Evolutionary conservation across 2,797 vertebrate genomes (phyloP), one percentile per base, ranked within the genome.

Genomic region (Cottoperca gobio): DNA sequence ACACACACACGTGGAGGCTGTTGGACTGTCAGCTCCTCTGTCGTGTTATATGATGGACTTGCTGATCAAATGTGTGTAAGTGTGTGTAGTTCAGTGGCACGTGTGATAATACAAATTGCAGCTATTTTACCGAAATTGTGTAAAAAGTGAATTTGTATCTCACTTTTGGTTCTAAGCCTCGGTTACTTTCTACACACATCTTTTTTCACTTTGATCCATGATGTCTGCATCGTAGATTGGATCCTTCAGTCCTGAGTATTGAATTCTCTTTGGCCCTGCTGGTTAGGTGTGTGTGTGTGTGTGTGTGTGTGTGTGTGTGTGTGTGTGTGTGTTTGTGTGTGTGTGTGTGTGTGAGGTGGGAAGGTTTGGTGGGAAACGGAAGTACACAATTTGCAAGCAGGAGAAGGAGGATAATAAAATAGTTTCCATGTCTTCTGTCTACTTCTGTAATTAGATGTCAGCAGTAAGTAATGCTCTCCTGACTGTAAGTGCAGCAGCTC

Each of bases 381-480:
- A 26, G 21, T 21, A 26, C 19, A 23, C 11, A 13, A 31, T 21
- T 28, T 23, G 48, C 2, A 11, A 63, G 42, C 2, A 53, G 50
- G 7, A 24, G 53, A 64, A 46, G 45, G 21, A 64, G 4, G 16
- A 0, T 3, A 0, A 23, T 12, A 28, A 42, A 24, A 6, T 57
- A 1, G 58, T 65, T 54, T 65, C 14, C 28, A 21, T 31, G n/a
- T 62, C 35, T 53, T 59, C 62, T 73, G 17, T 79, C 59, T n/a
- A n/a, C n/a, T n/a, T n/a, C n/a, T 81, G 67, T 74, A 70, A 71
- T 84, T 49, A 79, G 64, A 78, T 74, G 70, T 77, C 82, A 76
- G 75, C 58, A 53, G 67, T 68, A 77, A 86, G 78, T 73, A 24
- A 81, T 50, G 53, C 37, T 76, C 46, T 74, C 37, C 49, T 55